Evolutionary conservation across 2,888 invertebrate genomes (phyloP).

Genomic region (Aspidiotus destructor): DNA sequence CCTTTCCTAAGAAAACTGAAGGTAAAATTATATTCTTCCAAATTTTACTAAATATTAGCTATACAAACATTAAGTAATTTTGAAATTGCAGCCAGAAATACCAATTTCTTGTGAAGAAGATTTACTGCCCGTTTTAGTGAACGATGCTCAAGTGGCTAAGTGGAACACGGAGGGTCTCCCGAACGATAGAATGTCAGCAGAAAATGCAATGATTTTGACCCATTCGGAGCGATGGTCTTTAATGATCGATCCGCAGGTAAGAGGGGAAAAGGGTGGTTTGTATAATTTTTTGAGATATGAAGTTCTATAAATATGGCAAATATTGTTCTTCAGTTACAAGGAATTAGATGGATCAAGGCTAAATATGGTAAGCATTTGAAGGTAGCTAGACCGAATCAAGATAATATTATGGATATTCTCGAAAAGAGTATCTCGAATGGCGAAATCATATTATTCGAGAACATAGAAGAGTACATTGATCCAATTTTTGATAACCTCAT

Average conservation of each 20-base stretch:
- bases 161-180: slow-evolving; percentile 94
- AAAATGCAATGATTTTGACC: slow-evolving; percentile 84
- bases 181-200: slow-evolving; percentile 84
- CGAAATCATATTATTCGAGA: slow-evolving; percentile 67
- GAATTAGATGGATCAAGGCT: slow-evolving; percentile 91
- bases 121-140: slow-evolving; percentile 74
- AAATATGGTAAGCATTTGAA: slow-evolving; percentile 63
- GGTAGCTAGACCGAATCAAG: slow-evolving; percentile 66
- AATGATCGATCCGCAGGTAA: slow-evolving; percentile 84
- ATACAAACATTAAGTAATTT: not conserved
- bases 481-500: slow-evolving; percentile 83
- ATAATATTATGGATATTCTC: slow-evolving; percentile 72
- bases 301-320: not conserved
- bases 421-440: slow-evolving; percentile 67
- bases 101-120: slow-evolving; percentile 70
- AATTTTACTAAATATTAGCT: not conserved
- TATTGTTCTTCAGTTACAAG: slow-evolving; percentile 51
- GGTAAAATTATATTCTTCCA: slow-evolving; percentile 42
- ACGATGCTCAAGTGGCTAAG: slow-evolving; percentile 80
- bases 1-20: slow-evolving; percentile 62
- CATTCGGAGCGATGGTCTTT: slow-evolving; percentile 87
- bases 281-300: not conserved
- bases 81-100: slow-evolving; percentile 54
- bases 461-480: slow-evolving; percentile 79
- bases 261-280: not conserved